phyloP scores from a whole-genome alignment of 2,888 invertebrate genomes.

The Neoitamus cyanurus region DNA sequence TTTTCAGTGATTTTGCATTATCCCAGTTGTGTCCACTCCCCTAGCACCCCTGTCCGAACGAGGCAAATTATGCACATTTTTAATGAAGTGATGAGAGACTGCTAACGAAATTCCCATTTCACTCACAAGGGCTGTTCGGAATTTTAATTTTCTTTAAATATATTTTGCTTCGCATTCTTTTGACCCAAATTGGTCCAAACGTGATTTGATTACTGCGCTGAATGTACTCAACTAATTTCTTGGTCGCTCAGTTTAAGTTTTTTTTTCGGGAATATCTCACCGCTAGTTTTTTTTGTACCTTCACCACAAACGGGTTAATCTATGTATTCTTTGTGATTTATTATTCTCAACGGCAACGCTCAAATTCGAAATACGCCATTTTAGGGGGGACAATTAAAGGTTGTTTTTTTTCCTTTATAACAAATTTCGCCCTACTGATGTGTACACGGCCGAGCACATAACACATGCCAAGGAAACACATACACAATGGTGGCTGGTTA shows the following conservation, averaged over 20 bases:
- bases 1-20: not conserved
- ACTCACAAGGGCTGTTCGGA: not conserved
- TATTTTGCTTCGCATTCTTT: not conserved
- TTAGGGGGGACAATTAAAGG: no score
- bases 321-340: no score
- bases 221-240: not conserved
- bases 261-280: not conserved
- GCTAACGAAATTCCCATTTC: not conserved
- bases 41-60: not conserved
- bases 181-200: not conserved
- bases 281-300: not conserved
- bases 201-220: not conserved
- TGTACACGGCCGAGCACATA: no score
- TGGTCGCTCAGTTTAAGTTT: not conserved
- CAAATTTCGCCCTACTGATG: no score
- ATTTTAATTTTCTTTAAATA: slow-evolving; percentile 5
- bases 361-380: no score
- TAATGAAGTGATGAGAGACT: slow-evolving; percentile 1
- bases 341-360: no score
- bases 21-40: not conserved
- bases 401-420: no score
- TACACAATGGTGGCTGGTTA: no score
- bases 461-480: no score
- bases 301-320: no score
- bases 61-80: not conserved